phyloP scores from a whole-genome alignment of 1,140 invertebrate species.

The Trachymyrmex septentrionalis region DNA sequence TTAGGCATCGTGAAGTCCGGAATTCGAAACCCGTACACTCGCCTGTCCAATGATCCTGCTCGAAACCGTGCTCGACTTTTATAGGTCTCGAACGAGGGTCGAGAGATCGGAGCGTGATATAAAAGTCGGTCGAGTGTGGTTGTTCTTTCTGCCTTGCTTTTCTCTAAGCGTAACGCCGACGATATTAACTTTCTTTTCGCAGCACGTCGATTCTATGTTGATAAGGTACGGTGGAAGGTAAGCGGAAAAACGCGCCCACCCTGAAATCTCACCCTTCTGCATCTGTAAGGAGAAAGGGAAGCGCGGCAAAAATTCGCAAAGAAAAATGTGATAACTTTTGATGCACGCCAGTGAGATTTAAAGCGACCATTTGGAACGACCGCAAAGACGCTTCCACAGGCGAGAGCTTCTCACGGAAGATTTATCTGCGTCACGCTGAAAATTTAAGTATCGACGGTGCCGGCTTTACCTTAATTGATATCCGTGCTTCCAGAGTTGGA shows the following conservation, averaged over 20 bases:
- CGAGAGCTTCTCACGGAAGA: conserved; percentile 21
- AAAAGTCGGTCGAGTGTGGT: conserved; percentile 70
- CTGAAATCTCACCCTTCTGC: conserved; percentile 25
- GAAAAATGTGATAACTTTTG: conserved; percentile 64
- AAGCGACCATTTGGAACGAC: conserved; percentile 48
- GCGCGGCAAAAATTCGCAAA: conserved; percentile 54
- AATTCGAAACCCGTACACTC: conserved; percentile 37
- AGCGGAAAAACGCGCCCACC: conserved; percentile 10
- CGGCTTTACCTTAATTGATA: conserved; percentile 36
- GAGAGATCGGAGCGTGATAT: conserved; percentile 68
- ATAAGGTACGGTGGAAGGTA: conserved; percentile 53
- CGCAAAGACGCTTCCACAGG: conserved; percentile 42
- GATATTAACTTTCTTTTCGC: conserved; percentile 70
- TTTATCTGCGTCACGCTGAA: conserved; percentile 44
- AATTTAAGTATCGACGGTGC: conserved; percentile 48
- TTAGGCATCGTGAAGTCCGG: conserved; percentile 36
- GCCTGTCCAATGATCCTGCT: conserved; percentile 27
- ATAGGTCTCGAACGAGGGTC: conserved; percentile 57
- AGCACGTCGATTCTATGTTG: conserved; percentile 53
- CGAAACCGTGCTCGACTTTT: conserved; percentile 57
- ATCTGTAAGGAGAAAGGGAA: conserved; percentile 16
- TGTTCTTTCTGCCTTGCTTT: conserved; percentile 22
- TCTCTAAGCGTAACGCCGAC: conserved; percentile 46
- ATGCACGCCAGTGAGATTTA: conserved; percentile 48
- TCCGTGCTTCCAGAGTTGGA: not conserved